Conservation (phyloP, 2,113 vertebrate species). For the Chamaea fasciata region DNA sequence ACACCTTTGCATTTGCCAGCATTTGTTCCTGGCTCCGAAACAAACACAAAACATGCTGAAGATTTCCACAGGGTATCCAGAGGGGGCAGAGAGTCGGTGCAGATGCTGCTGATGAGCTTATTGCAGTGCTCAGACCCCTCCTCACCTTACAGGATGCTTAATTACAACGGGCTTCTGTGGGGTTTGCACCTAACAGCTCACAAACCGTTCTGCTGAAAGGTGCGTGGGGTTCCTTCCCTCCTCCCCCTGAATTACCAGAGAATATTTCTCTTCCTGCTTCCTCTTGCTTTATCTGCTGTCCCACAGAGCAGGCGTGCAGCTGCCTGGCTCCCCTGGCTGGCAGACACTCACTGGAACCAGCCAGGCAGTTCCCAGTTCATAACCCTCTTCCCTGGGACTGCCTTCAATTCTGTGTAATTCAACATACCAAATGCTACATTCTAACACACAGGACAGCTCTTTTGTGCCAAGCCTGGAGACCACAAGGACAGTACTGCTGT, state of each 20-base stretch:
- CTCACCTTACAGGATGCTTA: neutral
- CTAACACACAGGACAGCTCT: neutral
- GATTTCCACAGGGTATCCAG: neutral
- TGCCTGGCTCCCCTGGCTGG: neutral
- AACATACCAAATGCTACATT: neutral
- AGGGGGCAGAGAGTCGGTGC: neutral
- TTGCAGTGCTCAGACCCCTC: neutral
- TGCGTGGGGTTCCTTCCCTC: neutral
- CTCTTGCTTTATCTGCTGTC: neutral
- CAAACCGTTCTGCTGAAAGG: neutral
- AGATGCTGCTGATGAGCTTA: neutral
- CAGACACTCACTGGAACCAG: neutral
- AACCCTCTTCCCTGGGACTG: neutral
- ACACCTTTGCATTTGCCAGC: constrained; percentile 32
- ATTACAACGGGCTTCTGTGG: neutral
- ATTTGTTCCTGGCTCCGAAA: constrained; percentile 36
- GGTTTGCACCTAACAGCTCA: neutral
- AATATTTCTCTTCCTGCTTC: neutral
- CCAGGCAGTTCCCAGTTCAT: neutral
- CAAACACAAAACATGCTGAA: neutral
- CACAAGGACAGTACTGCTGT: neutral
- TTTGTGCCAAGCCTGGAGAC: neutral
- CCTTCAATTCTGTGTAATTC: neutral
- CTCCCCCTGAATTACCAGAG: fast-evolving
- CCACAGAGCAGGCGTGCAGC: neutral